Evolutionary conservation across 1,140 invertebrate genomes (phyloP).

Genomic region (Periplaneta americana): DNA sequence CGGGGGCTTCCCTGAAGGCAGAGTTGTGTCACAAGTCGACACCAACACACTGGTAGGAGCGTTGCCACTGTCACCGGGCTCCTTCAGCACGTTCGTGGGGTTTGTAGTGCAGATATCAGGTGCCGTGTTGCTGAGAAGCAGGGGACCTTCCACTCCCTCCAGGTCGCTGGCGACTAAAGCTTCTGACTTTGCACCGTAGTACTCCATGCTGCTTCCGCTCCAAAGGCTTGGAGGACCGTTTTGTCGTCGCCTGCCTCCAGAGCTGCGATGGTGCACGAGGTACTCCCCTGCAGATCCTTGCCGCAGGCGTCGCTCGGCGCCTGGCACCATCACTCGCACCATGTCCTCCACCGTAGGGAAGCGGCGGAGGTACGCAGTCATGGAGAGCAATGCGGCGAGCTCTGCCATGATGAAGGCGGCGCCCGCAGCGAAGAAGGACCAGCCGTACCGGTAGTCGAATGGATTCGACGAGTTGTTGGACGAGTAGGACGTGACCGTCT

Average conservation of each 20-base stretch:
- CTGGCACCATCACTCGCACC: slow-evolving; percentile 57
- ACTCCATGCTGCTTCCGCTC: not conserved
- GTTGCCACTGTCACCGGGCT: not conserved
- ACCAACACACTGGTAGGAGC: not conserved
- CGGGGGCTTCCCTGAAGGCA: not conserved
- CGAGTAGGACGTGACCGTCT: not conserved
- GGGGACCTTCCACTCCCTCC: slow-evolving; percentile 23
- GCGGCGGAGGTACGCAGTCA: slow-evolving; percentile 55
- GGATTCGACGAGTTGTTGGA: slow-evolving; percentile 22
- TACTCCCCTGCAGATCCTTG: not conserved
- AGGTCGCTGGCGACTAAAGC: slow-evolving; percentile 18
- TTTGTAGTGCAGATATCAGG: slow-evolving; percentile 22
- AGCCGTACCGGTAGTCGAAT: slow-evolving; percentile 60
- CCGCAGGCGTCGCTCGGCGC: slow-evolving; percentile 48
- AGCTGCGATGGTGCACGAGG: not conserved
- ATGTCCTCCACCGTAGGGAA: slow-evolving; percentile 58
- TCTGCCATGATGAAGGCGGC: slow-evolving; percentile 59
- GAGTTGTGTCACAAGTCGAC: not conserved
- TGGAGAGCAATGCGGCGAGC: slow-evolving; percentile 55
- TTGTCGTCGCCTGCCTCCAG: slow-evolving; percentile 49
- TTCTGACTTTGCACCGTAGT: slow-evolving; percentile 1
- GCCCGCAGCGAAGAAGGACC: slow-evolving; percentile 63
- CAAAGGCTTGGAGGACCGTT: slow-evolving; percentile 21
- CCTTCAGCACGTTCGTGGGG: not conserved
- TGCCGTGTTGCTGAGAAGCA: slow-evolving; percentile 12